Conservation (phyloP, 2,888 invertebrate genomes). For the Eulithis prunata region DNA sequence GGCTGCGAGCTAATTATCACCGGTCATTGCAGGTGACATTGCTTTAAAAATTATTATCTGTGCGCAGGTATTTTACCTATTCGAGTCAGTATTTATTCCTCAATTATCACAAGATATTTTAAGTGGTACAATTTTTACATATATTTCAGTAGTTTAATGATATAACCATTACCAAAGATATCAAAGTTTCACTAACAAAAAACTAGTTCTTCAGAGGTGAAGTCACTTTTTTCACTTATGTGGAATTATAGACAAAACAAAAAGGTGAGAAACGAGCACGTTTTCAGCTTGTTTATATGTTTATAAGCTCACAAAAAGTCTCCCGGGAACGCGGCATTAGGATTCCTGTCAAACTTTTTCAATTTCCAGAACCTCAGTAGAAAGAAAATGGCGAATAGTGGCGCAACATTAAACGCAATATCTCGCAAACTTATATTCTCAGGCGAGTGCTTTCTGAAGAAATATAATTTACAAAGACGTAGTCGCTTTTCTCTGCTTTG, state of each 20-base stretch:
- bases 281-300: constrained; percentile 11
- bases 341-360: constrained; percentile 50
- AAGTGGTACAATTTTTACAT: too few relatives aligned
- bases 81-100: too few relatives aligned
- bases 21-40: constrained; percentile 26
- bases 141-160: too few relatives aligned
- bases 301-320: constrained; percentile 15
- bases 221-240: too few relatives aligned
- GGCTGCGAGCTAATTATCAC: constrained; percentile 20
- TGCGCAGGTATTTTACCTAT: neutral
- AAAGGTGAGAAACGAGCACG: neutral
- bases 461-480: constrained; percentile 1
- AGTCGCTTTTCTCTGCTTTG: neutral
- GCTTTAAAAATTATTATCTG: constrained; percentile 5
- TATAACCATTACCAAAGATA: too few relatives aligned
- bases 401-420: constrained; percentile 28
- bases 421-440: constrained; percentile 28
- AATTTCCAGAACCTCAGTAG: constrained; percentile 44
- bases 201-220: too few relatives aligned
- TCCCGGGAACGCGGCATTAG: constrained; percentile 32
- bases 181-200: neutral
- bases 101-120: too few relatives aligned
- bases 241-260: neutral
- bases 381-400: constrained; percentile 36
- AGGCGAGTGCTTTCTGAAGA: constrained; percentile 16